Conservation (phyloP, 2,888 invertebrate genomes). For the Stenolophus ochropezus region DNA sequence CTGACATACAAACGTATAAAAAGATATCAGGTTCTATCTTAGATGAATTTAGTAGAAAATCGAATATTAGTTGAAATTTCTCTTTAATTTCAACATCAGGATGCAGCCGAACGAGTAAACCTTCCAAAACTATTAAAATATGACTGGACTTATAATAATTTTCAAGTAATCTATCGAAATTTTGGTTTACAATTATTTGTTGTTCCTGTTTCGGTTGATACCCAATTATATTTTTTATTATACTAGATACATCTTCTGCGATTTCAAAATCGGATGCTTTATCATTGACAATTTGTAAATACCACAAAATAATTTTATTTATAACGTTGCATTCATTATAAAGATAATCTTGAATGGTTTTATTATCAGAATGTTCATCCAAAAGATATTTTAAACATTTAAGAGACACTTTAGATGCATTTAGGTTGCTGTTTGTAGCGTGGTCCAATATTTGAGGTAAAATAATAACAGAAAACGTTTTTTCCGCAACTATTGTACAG, state of each 20-base stretch:
- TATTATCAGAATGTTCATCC: constrained; percentile 61
- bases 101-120: constrained; percentile 74
- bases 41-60: constrained; percentile 71
- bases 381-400: constrained; percentile 63
- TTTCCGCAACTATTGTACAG: constrained; percentile 73
- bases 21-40: constrained; percentile 70
- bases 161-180: constrained; percentile 68
- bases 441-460: constrained; percentile 62
- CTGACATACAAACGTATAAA: constrained; percentile 73
- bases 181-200: constrained; percentile 71
- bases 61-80: constrained; percentile 70
- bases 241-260: constrained; percentile 71
- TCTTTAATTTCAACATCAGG: constrained; percentile 69
- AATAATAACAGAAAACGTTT: constrained; percentile 74
- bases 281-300: constrained; percentile 60
- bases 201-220: constrained; percentile 72
- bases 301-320: constrained; percentile 70
- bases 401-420: constrained; percentile 66
- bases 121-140: constrained; percentile 73
- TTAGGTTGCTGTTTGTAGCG: constrained; percentile 66
- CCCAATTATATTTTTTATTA: constrained; percentile 73
- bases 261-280: constrained; percentile 62
- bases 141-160: constrained; percentile 69
- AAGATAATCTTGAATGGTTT: constrained; percentile 71
- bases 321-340: constrained; percentile 72